Percentiles rank a stretch among this genome's conserved stretches.
Evolutionary conservation across 2,113 vertebrate species (phyloP).

Genomic region (Cathartes aura): DNA sequence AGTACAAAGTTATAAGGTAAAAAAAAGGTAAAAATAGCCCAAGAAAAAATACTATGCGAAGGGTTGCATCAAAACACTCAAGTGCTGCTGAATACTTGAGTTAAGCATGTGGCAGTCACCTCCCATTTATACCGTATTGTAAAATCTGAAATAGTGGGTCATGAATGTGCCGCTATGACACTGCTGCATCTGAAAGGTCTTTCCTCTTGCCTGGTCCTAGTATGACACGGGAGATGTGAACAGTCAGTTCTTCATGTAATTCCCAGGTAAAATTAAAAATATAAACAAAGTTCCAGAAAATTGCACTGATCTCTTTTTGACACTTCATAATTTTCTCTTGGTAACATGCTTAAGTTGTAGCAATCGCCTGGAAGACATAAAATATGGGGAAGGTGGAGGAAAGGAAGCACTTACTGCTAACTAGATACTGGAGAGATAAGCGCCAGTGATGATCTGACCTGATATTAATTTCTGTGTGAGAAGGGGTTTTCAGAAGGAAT

Average conservation of each 20-base stretch:
- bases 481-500: conserved; percentile 32
- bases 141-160: background rate
- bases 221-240: background rate
- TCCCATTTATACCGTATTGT: background rate
- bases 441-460: background rate
- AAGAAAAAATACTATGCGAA: background rate
- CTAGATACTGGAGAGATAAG: background rate
- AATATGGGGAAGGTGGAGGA: background rate
- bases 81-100: background rate
- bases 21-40: background rate
- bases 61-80: background rate
- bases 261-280: background rate
- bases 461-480: conserved; percentile 5
- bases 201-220: background rate
- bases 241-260: background rate
- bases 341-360: background rate
- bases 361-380: background rate
- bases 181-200: background rate
- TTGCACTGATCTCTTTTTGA: background rate
- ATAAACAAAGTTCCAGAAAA: background rate
- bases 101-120: background rate
- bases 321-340: background rate
- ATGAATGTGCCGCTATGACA: background rate
- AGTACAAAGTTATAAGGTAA: background rate
- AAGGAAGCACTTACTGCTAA: background rate